Percentiles rank a stretch among this genome's conserved stretches.
Evolutionary conservation across 2,888 invertebrate genomes (phyloP).

Genomic region (Heteropelma amictum): DNA sequence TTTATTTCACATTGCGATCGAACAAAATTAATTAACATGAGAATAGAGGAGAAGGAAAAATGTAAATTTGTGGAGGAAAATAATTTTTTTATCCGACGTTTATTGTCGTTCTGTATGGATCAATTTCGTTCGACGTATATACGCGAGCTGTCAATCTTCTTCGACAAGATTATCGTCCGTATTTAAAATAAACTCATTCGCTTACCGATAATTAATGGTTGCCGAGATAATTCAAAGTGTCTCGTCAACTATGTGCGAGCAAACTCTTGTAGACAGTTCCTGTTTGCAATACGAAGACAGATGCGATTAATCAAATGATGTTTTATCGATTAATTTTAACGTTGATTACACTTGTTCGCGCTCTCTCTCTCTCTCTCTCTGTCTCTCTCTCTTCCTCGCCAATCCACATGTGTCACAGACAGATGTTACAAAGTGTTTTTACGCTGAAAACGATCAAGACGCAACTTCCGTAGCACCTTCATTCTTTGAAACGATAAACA

Average conservation of each 20-base stretch:
- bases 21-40: too few relatives aligned
- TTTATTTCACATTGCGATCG: too few relatives aligned
- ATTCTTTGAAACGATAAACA: too few relatives aligned
- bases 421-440: background rate
- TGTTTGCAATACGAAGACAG: background rate
- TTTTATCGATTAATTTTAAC: background rate
- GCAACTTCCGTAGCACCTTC: too few relatives aligned
- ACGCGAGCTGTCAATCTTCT: background rate
- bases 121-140: background rate
- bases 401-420: background rate
- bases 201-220: slow-evolving; percentile 12
- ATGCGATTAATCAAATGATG: background rate
- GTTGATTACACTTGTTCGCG: background rate
- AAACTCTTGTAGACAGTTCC: background rate
- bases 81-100: background rate
- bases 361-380: background rate
- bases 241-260: background rate
- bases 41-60: too few relatives aligned
- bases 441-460: background rate
- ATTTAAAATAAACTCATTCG: slow-evolving; percentile 9
- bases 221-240: background rate
- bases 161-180: background rate
- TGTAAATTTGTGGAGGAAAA: too few relatives aligned
- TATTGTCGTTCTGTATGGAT: background rate
- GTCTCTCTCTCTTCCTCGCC: background rate